Percentiles rank a stretch among this genome's conserved stretches.
phyloP scores from a whole-genome alignment of 2,888 invertebrate genomes.

The Theretra japonica region DNA sequence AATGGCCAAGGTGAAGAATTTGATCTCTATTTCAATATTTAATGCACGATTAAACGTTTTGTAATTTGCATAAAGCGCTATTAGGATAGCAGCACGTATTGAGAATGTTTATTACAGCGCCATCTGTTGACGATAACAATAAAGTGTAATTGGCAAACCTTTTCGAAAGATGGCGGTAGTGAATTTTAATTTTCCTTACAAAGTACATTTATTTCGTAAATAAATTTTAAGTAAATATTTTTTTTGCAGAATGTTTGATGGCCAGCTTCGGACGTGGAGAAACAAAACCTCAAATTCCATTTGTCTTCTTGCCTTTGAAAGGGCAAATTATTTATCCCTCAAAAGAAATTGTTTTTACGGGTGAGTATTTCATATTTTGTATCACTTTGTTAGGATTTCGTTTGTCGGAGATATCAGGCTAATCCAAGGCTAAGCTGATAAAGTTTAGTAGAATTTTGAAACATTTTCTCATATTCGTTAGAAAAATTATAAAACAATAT shows the following conservation, averaged over 20 bases:
- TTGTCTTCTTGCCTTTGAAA: constrained; percentile 92
- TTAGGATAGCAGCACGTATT: background rate
- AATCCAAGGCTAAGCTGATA: too few species aligned
- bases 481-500: too few species aligned
- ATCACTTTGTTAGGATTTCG: background rate
- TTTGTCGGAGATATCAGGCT: background rate
- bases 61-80: background rate
- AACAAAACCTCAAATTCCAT: constrained; percentile 90
- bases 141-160: background rate
- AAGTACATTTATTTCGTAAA: too few species aligned
- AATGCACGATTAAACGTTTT: background rate
- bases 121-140: background rate
- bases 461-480: too few species aligned
- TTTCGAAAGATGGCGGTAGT: background rate
- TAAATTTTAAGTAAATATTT: too few species aligned
- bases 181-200: too few species aligned
- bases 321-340: constrained; percentile 95
- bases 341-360: constrained; percentile 93
- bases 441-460: too few species aligned
- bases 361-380: constrained; percentile 66
- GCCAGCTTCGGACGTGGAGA: constrained; percentile 89
- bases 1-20: background rate
- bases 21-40: constrained; percentile 23
- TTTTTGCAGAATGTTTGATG: constrained; percentile 86
- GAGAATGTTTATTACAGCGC: background rate